Base-by-base conservation (phyloP, 2,888 invertebrate genomes). In the Agrochola circellaris region DNA sequence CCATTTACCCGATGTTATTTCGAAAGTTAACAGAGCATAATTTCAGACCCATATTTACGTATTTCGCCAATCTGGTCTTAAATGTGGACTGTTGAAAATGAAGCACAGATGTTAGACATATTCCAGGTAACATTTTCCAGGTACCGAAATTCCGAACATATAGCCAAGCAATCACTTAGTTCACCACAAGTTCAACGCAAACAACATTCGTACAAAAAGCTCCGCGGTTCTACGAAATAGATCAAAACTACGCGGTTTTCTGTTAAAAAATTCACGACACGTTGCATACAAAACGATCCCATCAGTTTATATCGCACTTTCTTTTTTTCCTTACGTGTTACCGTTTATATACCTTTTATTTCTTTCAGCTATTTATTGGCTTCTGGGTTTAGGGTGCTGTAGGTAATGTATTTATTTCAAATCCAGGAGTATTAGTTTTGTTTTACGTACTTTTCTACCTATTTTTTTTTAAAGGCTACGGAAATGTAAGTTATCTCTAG, bases 231-330 rank as follows among this genome's bases (percentile, higher is more conserved):
- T 42, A 69, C 76, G 51, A 76, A 87, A 85, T 87, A 87, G 77
- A 87, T 87, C 88, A 84, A 86, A 87, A 85, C 87, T 85, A 75
- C 83, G 79, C 75, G 68, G 79, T 77, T 67, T 77, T n/a, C 86
- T 75, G 68, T 76, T 88, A 87, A 81, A 83, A 88, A 82, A 90
- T 90, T 90, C 90, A 81, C 67, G 75, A 75, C 89, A 82, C 89
- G 89, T 88, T 73, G 81, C 79, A 85, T 84, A 88, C 87, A 83
- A 84, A 90, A 89, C 81, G 85, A 76, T 81, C 82, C 79, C 88
- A 89, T 88, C 87, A 83, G 80, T 86, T 88, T 85, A 89, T 89
- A 88, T 88, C 79, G 86, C 89, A 89, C 87, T 85, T 84, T 83
- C 82, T 87, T 83, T 81, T 77, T 84, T 80, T 81, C 72, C 74